These are phyloP conservation scores for Drosophila kikkawai DNA, from an alignment of 1,140 invertebrate species.

Conservation along the genomic window DNA sequence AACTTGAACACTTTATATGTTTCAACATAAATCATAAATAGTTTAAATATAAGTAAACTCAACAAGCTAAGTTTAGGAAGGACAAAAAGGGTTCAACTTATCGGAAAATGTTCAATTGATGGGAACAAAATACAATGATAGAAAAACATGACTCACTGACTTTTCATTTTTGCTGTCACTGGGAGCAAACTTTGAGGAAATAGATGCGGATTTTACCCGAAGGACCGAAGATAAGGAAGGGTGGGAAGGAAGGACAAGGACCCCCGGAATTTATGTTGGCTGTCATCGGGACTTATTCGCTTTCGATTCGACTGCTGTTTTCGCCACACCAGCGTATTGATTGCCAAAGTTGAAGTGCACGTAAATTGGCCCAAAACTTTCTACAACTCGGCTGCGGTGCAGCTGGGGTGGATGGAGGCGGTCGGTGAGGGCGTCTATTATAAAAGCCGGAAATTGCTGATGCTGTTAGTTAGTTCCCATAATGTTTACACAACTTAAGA, in stretches of 20 bases:
- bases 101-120: slow-evolving; percentile 1
- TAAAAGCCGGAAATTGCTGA: too few relatives aligned
- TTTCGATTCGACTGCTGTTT: slow-evolving; percentile 22
- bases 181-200: slow-evolving; percentile 9
- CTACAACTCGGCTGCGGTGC: background rate
- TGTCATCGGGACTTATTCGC: slow-evolving; percentile 21
- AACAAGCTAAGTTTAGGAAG: too few relatives aligned
- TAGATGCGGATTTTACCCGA: background rate
- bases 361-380: slow-evolving; percentile 28
- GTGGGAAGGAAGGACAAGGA: background rate
- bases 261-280: slow-evolving; percentile 15
- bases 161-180: slow-evolving; percentile 6
- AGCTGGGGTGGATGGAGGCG: too few relatives aligned
- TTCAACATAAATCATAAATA: too few relatives aligned
- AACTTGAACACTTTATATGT: too few relatives aligned
- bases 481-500: too few relatives aligned
- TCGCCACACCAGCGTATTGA: slow-evolving; percentile 13
- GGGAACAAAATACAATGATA: background rate
- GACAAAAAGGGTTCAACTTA: too few relatives aligned
- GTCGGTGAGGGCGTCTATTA: too few relatives aligned
- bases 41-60: too few relatives aligned
- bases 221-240: background rate
- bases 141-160: background rate
- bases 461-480: too few relatives aligned
- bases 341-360: slow-evolving; percentile 24